Conservation (phyloP, 2,888 invertebrate genomes). For the Morinoia aosen region DNA sequence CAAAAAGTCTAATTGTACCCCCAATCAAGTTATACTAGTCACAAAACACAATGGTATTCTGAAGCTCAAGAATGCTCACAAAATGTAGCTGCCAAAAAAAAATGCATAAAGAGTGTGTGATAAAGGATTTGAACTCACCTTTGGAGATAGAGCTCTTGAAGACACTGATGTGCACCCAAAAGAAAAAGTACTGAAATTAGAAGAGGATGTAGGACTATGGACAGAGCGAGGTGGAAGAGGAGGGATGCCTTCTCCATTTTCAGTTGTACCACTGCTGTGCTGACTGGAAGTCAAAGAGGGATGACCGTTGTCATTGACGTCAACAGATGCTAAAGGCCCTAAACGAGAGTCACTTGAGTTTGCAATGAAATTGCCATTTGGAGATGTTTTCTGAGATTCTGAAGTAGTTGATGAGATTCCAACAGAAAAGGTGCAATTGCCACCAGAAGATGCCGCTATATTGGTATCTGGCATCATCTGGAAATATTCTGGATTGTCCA, state of each 20-base stretch:
- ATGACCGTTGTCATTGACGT: neutral
- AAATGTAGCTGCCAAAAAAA: neutral
- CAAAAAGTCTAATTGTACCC: too few species aligned
- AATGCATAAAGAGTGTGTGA: neutral
- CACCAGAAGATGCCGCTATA: neutral
- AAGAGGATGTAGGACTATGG: neutral
- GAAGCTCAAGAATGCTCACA: neutral
- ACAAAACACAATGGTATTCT: neutral
- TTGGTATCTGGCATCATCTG: slow-evolving; percentile 59
- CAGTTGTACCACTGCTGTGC: neutral
- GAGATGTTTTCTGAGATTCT: slow-evolving; percentile 33
- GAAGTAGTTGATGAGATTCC: slow-evolving; percentile 32
- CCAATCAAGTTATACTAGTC: too few species aligned
- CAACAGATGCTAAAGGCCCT: neutral
- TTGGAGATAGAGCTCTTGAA: neutral
- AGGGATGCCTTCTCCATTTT: neutral
- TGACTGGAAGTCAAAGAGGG: neutral
- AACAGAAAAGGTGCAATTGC: neutral
- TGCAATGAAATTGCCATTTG: neutral
- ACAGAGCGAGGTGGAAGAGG: slow-evolving; percentile 15
- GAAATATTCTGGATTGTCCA: slow-evolving; percentile 68
- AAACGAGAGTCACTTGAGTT: slow-evolving; percentile 1
- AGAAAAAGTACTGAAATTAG: neutral
- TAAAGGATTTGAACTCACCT: neutral
- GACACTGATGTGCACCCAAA: neutral